Base-by-base conservation (phyloP, 2,797 vertebrate genomes). In the Remorina albescens region DNA sequence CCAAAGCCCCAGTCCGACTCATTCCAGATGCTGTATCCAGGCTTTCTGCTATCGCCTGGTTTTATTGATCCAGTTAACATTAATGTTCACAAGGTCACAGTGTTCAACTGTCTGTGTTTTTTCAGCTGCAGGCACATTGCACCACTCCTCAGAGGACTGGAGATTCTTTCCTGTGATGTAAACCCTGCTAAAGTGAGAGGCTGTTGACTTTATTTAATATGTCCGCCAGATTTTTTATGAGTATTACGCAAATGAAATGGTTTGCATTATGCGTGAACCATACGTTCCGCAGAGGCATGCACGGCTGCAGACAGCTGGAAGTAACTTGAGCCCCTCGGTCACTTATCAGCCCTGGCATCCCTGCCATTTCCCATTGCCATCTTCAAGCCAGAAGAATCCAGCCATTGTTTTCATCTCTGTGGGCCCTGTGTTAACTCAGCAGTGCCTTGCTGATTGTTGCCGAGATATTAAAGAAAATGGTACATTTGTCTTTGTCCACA, bases 331-430 rank as follows among this genome's bases (percentile, higher is more conserved):
- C 84, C 90, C 51, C 86, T 88, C 86, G 57, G 89, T 94, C 91
- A 93, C 92, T 95, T 94, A 94, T 95, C 93, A 91, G 88, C 83
- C 30, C 86, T 90, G 92, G 91, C 89, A 93, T 94, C 89, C 91
- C 79, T 88, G 86, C 90, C 91, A 90, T 93, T 94, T 95, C 94
- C 93, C 94, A 94, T 91, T 93, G 93, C 89, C 88, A 90, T 92
- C 87, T 91, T 91, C 86, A 83, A 81, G 81, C 85, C 77, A 76
- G 89, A 94, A 94, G 92, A 95, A 94, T 94, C 84, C 91, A 84
- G 82, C 90, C 93, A 90, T 95, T 95, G 93, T 95, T 91, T 92
- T 85, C 87, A 59, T 91, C 88, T 93, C 89, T 92, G 90, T 91
- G 92, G 91, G 84, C 80, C 86, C 91, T 93, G 92, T 93, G 91